Base-by-base conservation (phyloP, 2,888 invertebrate genomes). In the Nipponacmea schrenckii region DNA sequence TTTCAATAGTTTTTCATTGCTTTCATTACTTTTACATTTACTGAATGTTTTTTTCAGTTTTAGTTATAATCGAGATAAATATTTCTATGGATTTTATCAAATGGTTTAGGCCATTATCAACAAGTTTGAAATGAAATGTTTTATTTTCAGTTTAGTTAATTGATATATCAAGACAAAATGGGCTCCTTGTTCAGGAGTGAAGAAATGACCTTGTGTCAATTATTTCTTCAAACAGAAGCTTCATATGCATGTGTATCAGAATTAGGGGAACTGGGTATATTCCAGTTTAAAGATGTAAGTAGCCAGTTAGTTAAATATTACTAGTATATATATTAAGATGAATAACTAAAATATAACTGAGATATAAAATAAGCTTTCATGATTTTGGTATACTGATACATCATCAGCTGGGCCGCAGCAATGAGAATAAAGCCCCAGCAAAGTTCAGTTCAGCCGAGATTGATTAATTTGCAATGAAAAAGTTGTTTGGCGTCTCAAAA, bases 141-240 rank as follows among this genome's bases (percentile, higher is more conserved):
- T 50, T 46, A 48, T 65, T 39, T 50, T 12, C 27, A 67, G 20
- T 17, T 15, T 20, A 48, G 14, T n/a, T 14, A 12, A 45, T 39
- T 70, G 27, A n/a, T 62, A 20, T 62, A 39, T 5, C 10, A 10
- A 31, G 5, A 39, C 75, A 86, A 77, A 75, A 87, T 87, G 86
- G 84, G 82, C 73, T 80, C 96, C 88, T 92, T 98, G 89, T 98
- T 97, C 91, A 93, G 97, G 83, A 97, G 97, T 91, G 97, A 98
- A 90, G 96, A 97, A 92, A 98, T 99, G 98, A 95, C 96, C 87
- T 92, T 98, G 90, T 97, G 97, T 92, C 97, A 97, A 91, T 93
- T 97, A 90, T 97, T 96, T 91, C 94, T 97, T 83, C 97, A 97
- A 90, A 95, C 96, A 26, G 97, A 97, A 90, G 95, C 97, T 46